phyloP scores from a whole-genome alignment of 2,113 vertebrate species.

The Megalops atlanticus region DNA sequence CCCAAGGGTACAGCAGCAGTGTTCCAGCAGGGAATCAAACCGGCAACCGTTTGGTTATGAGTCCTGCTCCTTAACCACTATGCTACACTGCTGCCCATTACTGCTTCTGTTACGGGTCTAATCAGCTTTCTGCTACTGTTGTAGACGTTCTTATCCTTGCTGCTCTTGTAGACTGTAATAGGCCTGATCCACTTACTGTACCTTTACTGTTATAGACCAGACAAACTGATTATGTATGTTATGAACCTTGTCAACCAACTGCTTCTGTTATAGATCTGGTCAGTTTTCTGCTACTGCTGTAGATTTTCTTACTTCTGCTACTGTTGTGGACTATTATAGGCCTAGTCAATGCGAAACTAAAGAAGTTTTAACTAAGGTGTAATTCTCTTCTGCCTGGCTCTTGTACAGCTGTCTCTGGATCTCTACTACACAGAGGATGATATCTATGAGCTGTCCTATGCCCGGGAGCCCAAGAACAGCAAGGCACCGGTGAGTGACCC shows the following conservation, averaged over 20 bases:
- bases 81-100: no score
- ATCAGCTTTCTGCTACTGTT: background rate
- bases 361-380: background rate
- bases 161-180: no score
- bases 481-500: conserved; percentile 79
- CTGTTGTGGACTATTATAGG: background rate
- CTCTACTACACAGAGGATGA: conserved; percentile 96
- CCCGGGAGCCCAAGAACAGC: conserved; percentile 88
- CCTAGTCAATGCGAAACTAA: no score
- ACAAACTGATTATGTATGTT: no score
- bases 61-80: no score
- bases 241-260: background rate
- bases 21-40: no score
- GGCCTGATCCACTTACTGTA: no score
- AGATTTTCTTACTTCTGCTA: background rate
- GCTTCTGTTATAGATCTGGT: background rate
- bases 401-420: conserved; percentile 85
- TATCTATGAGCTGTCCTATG: conserved; percentile 93
- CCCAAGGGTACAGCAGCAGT: no score
- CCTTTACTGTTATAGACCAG: no score
- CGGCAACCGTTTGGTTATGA: no score
- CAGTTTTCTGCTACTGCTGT: background rate
- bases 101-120: background rate
- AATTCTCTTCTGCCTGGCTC: conserved; percentile 23
- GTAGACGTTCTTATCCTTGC: no score